Evolutionary conservation across 1,140 invertebrate species (phyloP), one percentile per base, ranked within the genome.

Genomic region (Apis mellifera): DNA sequence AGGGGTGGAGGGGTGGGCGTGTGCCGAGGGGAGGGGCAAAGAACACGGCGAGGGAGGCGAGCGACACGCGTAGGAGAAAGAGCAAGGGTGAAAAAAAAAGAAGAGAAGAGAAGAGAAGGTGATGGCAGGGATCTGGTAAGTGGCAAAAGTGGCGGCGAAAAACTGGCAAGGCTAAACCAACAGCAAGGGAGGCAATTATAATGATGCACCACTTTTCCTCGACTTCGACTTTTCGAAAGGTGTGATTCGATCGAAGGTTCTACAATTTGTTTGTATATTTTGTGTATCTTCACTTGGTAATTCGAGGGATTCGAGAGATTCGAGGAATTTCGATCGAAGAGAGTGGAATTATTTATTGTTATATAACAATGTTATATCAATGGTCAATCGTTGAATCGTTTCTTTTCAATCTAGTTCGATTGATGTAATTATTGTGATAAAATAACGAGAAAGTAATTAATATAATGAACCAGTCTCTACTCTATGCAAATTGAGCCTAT

Each of bases 31-130:
- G 32, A 55, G 52, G 71, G n/a, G 72, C 9, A 59, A 68, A 76
- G 76, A 76, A 73, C 64, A 75, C 23, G 19, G 42, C 42, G 54
- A 59, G 72, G 42, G 13, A n/a, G 23, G 64, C 54, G 48, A 54
- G 59, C 48, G 32, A 52, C 42, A 76, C 55, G 60, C 72, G 72
- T 82, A 68, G 79, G 73, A 76, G 73, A 82, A 82, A 76, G 79
- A 68, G 79, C 72, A 82, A 82, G 72, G 72, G 79, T 68, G 72
- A 76, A 12, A 1, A 13, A 1, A 15, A 13, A n/a, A 50, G 17
- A 65, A 15, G 0, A 62, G 12, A 7, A 62, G n/a, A 66, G 9
- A 26, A 55, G 4, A 60, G 32, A 21, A 59, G 59, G 7, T 50
- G 64, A 0, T 15, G 75, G 75, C 11, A 17, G 65, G 48, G 9